These are phyloP conservation scores for Keiferia lycopersicella DNA, from an alignment of 2,888 invertebrate genomes.

Conservation along the genomic window DNA sequence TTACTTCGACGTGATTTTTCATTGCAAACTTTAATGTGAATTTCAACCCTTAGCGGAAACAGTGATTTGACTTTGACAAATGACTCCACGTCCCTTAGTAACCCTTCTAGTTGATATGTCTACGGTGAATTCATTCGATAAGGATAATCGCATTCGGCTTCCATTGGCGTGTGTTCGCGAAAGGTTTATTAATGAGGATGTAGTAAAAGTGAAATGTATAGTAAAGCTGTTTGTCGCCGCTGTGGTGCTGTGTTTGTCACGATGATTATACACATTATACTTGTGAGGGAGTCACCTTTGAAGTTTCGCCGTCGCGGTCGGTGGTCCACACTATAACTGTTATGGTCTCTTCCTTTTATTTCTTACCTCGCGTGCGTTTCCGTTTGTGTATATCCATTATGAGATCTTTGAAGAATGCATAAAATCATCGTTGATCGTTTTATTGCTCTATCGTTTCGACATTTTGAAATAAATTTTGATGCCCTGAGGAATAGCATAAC, in stretches of 20 bases:
- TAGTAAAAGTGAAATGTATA: not conserved
- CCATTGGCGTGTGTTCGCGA: not conserved
- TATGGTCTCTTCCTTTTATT: slow-evolving; percentile 65
- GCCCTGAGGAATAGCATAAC: not conserved
- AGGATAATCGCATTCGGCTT: slow-evolving; percentile 8
- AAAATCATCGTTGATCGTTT: slow-evolving; percentile 52
- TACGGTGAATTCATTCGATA: slow-evolving; percentile 12
- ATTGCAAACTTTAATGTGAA: slow-evolving; percentile 22
- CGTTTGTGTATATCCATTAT: slow-evolving; percentile 62
- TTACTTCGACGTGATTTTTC: slow-evolving; percentile 21
- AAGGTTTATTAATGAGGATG: not conserved
- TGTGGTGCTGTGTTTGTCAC: slow-evolving; percentile 53
- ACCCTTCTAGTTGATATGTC: slow-evolving; percentile 48
- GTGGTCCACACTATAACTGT: slow-evolving; percentile 59
- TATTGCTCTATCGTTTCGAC: slow-evolving; percentile 48
- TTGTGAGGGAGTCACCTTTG: slow-evolving; percentile 57
- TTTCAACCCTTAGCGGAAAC: slow-evolving; percentile 26
- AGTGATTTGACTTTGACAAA: slow-evolving; percentile 53
- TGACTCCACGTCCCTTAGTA: slow-evolving; percentile 48
- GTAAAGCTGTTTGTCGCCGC: slow-evolving; percentile 35
- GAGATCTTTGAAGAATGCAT: slow-evolving; percentile 56
- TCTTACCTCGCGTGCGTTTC: slow-evolving; percentile 61
- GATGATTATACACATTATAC: slow-evolving; percentile 57
- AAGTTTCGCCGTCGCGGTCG: slow-evolving; percentile 65
- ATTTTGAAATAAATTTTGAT: slow-evolving; percentile 33